Conservation (phyloP, 2,888 invertebrate genomes). For the Griposia aprilina region DNA sequence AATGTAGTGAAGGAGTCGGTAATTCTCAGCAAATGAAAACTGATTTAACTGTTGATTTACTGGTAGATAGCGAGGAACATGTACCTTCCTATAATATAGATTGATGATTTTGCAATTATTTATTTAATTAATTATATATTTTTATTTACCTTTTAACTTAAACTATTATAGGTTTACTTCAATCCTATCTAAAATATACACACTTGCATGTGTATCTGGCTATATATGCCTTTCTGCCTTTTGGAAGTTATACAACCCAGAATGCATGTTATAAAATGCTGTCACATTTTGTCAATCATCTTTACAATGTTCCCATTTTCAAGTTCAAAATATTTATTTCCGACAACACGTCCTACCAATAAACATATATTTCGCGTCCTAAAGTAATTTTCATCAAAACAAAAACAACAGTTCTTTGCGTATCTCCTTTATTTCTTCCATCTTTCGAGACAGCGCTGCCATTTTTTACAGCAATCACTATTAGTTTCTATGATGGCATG, state of each 20-base stretch:
- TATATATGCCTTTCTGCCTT: neutral
- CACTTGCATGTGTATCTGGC: too few species aligned
- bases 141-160: neutral
- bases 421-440: slow-evolving; percentile 19
- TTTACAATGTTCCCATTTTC: neutral
- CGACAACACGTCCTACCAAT: too few species aligned
- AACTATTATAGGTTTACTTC: too few species aligned
- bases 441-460: slow-evolving; percentile 28
- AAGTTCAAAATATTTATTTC: neutral
- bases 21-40: slow-evolving; percentile 7
- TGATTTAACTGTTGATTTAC: slow-evolving; percentile 5
- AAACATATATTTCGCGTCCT: too few species aligned
- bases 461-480: slow-evolving; percentile 61
- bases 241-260: neutral
- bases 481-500: slow-evolving; percentile 63
- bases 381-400: neutral
- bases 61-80: neutral
- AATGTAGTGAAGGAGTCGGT: slow-evolving; percentile 11
- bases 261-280: too few species aligned
- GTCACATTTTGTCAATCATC: too few species aligned
- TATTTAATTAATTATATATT: too few species aligned
- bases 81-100: neutral
- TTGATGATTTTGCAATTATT: too few species aligned
- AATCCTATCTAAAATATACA: too few species aligned
- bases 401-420: neutral